Evolutionary conservation across 2,113 vertebrate species (phyloP).

Genomic region (Labrus mixtus): DNA sequence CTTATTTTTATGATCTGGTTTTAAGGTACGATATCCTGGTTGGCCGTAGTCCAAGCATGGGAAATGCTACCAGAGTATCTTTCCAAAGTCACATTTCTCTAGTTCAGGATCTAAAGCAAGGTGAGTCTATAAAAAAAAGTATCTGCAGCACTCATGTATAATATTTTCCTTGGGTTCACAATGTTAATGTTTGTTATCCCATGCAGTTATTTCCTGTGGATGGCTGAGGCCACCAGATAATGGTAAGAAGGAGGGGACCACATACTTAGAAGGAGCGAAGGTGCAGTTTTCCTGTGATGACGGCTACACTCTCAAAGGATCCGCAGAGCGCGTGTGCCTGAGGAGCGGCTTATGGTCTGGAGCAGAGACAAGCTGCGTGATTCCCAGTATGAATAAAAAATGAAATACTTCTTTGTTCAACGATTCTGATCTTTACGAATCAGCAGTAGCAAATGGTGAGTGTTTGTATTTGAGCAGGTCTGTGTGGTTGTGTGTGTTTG

Average conservation of each 20-base stretch:
- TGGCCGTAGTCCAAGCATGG: slow-evolving; percentile 81
- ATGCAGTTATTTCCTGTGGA: slow-evolving; percentile 89
- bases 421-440: slow-evolving; percentile 40
- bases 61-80: slow-evolving; percentile 82
- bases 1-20: not conserved
- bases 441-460: slow-evolving; percentile 17
- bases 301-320: slow-evolving; percentile 83
- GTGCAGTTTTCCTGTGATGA: slow-evolving; percentile 83
- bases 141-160: not conserved
- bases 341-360: slow-evolving; percentile 86
- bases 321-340: slow-evolving; percentile 83
- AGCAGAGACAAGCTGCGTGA: slow-evolving; percentile 74
- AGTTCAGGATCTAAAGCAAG: slow-evolving; percentile 80
- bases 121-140: slow-evolving; percentile 66
- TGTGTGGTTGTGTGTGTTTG: slow-evolving; percentile 1
- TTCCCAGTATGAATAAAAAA: slow-evolving; percentile 54
- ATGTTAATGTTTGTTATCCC: not conserved
- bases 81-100: slow-evolving; percentile 79
- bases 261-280: slow-evolving; percentile 84
- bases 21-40: slow-evolving; percentile 81
- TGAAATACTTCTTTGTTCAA: slow-evolving; percentile 14
- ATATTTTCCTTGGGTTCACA: not conserved
- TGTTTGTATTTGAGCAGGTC: not conserved
- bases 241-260: slow-evolving; percentile 85
- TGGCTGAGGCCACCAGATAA: slow-evolving; percentile 86